Percentiles rank a stretch among this genome's conserved stretches.
phyloP scores from a whole-genome alignment of 1,140 invertebrate species.

The Zaprionus camerounensis region DNA sequence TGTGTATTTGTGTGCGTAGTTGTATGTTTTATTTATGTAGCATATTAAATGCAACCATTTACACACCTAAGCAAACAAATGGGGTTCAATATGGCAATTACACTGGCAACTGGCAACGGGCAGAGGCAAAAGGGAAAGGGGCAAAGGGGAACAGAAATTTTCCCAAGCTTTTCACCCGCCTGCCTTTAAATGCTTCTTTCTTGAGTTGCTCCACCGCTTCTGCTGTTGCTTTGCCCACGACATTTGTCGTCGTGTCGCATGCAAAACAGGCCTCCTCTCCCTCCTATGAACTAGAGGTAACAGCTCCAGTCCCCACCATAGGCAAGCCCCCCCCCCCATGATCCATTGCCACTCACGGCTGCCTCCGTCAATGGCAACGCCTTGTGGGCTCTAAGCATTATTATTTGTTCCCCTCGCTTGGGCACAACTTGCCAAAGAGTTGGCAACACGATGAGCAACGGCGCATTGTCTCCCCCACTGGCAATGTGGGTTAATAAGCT shows the following conservation, averaged over 20 bases:
- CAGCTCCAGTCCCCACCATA: neutral
- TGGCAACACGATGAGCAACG: slow-evolving; percentile 11
- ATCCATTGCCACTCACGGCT: slow-evolving; percentile 20
- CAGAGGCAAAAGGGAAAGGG: neutral
- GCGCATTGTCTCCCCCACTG: slow-evolving; percentile 49
- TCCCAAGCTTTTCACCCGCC: slow-evolving; percentile 45
- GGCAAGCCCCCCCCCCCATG: neutral
- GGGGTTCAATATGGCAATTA: slow-evolving; percentile 32
- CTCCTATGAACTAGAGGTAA: too few relatives aligned
- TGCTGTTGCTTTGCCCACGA: slow-evolving; percentile 23
- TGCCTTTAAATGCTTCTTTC: slow-evolving; percentile 11
- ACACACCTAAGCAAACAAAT: slow-evolving; percentile 14
- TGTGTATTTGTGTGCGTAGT: neutral
- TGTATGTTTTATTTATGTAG: neutral
- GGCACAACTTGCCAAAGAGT: slow-evolving; percentile 38
- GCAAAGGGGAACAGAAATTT: slow-evolving; percentile 47
- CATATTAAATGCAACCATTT: slow-evolving; percentile 7
- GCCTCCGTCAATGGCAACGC: slow-evolving; percentile 62
- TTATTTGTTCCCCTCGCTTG: slow-evolving; percentile 49
- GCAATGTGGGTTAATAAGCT: slow-evolving; percentile 72
- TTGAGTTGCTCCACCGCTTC: neutral
- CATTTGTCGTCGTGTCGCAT: slow-evolving; percentile 35
- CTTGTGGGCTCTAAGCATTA: slow-evolving; percentile 53
- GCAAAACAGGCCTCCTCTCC: slow-evolving; percentile 39
- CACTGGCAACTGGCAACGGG: neutral